Evolutionary conservation across 2,888 invertebrate genomes (phyloP), one percentile per base, ranked within the genome.

Genomic region (Nasonia oneida): DNA sequence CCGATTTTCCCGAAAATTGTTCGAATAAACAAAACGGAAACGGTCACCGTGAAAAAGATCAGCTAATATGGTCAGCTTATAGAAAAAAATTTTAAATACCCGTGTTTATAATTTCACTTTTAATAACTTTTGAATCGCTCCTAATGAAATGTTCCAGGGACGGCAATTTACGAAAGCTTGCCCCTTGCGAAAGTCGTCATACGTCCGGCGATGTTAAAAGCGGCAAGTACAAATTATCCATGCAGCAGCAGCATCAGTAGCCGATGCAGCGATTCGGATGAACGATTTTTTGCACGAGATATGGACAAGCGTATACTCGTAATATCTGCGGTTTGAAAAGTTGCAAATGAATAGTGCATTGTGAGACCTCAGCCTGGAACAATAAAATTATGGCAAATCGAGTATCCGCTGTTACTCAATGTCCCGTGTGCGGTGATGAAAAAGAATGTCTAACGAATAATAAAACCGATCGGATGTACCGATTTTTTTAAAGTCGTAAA

Each of bases 151-250:
- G 57, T 57, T 57, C n/a, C 23, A 77, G 77, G 14, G 39, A 77
- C 57, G n/a, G 37, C 8, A 39, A 77, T 77, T 61, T 39, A 33
- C 61, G 61, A 77, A 77, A 77, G 53, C 53, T 29, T 14, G 15
- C 39, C 23, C 37, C 61, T 77, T 77, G 37, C 57, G 61, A 33
- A 76, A 76, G n/a, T 61, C 37, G 61, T 4, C 77, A 39, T 23
- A 18, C 23, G 3, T 77, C 77, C 39, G 37, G 39, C 23, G 73
- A 73, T 3, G 73, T 23, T 42, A 42, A 73, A n/a, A 77, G 3
- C 61, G 33, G 53, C 37, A 77, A 61, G 39, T 39, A 6, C 61
- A 77, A 77, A 77, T 76, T 57, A 37, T 76, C n/a, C 57, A 76
- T 53, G 61, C 23, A 39, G 23, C n/a, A 53, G 61, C 23, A 39